Evolutionary conservation across 2,888 invertebrate species (phyloP).

Genomic region (Alloscopus bannaensis): DNA sequence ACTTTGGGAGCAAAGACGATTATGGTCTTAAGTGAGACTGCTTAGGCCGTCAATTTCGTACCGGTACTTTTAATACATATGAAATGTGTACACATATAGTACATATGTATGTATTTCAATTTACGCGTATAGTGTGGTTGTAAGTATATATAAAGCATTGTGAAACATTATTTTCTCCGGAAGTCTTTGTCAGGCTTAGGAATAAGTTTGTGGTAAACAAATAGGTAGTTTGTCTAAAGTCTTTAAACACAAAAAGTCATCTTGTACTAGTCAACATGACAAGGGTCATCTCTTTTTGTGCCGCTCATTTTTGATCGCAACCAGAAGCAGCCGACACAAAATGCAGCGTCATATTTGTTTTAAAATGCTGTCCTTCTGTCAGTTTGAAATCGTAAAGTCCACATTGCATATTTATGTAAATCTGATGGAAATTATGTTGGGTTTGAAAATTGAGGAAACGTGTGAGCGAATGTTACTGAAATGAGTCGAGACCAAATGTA

Average conservation of each 20-base stretch:
- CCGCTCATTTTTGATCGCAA: slow-evolving; percentile 15
- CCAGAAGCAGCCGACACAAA: too few species aligned
- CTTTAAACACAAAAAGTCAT: slow-evolving; percentile 48
- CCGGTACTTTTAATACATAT: not conserved
- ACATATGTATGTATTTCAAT: slow-evolving; percentile 4
- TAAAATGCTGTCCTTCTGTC: too few species aligned
- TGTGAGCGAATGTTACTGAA: too few species aligned
- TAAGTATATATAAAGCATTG: not conserved
- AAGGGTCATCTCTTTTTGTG: slow-evolving; percentile 47
- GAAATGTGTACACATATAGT: not conserved
- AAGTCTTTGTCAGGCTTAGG: slow-evolving; percentile 54
- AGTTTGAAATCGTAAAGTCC: too few species aligned
- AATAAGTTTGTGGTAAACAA: too few species aligned
- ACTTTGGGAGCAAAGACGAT: slow-evolving; percentile 50
- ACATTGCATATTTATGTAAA: too few species aligned
- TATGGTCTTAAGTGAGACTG: slow-evolving; percentile 42
- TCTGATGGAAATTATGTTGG: not conserved
- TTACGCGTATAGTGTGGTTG: slow-evolving; percentile 4
- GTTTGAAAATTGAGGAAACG: too few species aligned
- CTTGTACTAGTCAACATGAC: too few species aligned
- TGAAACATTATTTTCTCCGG: slow-evolving; percentile 37
- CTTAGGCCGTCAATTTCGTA: slow-evolving; percentile 23
- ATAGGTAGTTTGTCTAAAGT: slow-evolving; percentile 39
- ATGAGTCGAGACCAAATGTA: too few species aligned
- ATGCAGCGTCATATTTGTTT: too few species aligned